Evolutionary conservation across 2,797 vertebrate species (phyloP).

Genomic region (Myotis vivesi): DNA sequence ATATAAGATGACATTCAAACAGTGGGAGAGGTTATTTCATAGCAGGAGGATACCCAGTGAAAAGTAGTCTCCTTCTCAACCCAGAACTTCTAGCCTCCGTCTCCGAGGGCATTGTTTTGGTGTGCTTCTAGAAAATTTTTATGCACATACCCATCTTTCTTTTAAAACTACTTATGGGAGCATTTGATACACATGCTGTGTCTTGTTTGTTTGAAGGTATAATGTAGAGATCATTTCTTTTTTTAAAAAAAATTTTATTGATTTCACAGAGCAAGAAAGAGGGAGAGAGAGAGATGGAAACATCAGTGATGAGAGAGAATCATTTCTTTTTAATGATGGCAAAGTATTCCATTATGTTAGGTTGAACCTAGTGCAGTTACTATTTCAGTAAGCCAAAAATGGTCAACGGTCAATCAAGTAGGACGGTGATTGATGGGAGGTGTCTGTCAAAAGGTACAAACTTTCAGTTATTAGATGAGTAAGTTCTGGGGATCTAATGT

Average conservation of each 20-base stretch:
- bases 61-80: neutral
- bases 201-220: neutral
- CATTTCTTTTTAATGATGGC: neutral
- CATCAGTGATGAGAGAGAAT: neutral
- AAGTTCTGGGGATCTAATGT: neutral
- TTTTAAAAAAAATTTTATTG: neutral
- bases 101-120: neutral
- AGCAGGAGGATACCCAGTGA: neutral
- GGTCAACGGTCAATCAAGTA: neutral
- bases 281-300: too few species aligned
- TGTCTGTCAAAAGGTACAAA: neutral
- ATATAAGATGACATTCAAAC: neutral
- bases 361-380: neutral
- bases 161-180: neutral
- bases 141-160: neutral
- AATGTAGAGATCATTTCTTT: neutral
- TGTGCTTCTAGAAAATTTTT: conserved; percentile 1
- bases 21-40: neutral
- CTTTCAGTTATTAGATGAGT: neutral
- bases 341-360: neutral
- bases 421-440: neutral
- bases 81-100: neutral
- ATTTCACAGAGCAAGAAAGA: too few species aligned
- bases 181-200: neutral
- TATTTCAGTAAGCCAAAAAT: neutral